phyloP scores from a whole-genome alignment of 1,140 invertebrate genomes.

The Campodea augens region DNA sequence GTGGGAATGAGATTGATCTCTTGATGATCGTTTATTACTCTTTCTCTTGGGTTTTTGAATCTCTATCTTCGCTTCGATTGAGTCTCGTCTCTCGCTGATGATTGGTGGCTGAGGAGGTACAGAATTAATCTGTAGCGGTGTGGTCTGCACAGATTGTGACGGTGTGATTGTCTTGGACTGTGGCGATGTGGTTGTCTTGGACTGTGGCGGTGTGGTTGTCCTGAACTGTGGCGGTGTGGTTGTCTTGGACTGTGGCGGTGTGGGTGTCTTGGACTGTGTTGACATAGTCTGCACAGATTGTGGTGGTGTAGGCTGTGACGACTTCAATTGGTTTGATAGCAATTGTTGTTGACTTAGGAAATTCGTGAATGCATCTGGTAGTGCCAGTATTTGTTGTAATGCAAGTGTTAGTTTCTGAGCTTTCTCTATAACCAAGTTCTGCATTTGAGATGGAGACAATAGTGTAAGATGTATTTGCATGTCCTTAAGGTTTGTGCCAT shows the following conservation, averaged over 20 bases:
- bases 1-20: constrained; percentile 32
- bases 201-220: too few species aligned
- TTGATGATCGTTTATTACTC: constrained; percentile 18
- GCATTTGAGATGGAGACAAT: constrained; percentile 89
- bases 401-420: constrained; percentile 43
- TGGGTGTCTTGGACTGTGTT: too few species aligned
- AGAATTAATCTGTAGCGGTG: constrained; percentile 21
- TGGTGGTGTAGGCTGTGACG: too few species aligned
- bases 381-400: constrained; percentile 22
- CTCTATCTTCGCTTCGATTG: constrained; percentile 4
- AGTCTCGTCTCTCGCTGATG: constrained; percentile 28
- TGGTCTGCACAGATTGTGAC: too few species aligned
- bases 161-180: too few species aligned
- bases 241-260: too few species aligned
- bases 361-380: constrained; percentile 2
- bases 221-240: too few species aligned
- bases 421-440: constrained; percentile 73
- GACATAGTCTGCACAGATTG: constrained; percentile 15
- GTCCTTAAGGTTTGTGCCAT: constrained; percentile 73
- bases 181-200: too few species aligned
- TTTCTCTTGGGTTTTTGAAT: constrained; percentile 18
- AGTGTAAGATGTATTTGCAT: constrained; percentile 70
- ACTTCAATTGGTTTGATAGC: constrained; percentile 16
- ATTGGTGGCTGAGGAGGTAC: constrained; percentile 20
- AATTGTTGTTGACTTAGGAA: constrained; percentile 13